Evolutionary conservation across 2,888 invertebrate species (phyloP).

Genomic region (Stenchaetothrips biformis): DNA sequence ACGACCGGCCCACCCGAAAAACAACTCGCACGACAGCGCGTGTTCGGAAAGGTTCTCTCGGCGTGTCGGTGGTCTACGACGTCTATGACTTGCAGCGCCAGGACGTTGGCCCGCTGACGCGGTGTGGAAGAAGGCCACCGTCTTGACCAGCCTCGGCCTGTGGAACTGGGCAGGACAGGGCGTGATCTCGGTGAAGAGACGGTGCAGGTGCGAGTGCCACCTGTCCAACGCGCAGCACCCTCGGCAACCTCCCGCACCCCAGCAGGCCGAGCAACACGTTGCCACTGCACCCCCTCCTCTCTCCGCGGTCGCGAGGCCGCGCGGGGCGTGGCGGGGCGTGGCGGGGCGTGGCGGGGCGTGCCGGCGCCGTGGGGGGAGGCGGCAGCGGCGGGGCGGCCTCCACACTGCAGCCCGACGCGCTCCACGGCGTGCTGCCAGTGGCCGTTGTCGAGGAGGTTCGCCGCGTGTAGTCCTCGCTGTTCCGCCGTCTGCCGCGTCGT

Average conservation of each 20-base stretch:
- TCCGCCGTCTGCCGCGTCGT: no score
- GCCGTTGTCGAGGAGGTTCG: not conserved
- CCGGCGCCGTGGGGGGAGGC: slow-evolving; percentile 34
- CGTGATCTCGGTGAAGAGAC: slow-evolving; percentile 43
- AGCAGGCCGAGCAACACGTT: not conserved
- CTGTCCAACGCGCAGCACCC: not conserved
- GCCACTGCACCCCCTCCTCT: not conserved
- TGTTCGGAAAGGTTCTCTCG: no score
- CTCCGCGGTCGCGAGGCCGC: not conserved
- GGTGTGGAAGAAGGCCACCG: not conserved
- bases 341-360: not conserved
- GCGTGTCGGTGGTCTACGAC: no score
- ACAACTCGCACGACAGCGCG: no score
- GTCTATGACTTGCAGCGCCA: not conserved
- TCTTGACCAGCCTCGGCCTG: slow-evolving; percentile 26
- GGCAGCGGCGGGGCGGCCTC: slow-evolving; percentile 43
- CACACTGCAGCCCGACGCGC: not conserved
- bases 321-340: slow-evolving; percentile 1
- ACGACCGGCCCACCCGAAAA: no score
- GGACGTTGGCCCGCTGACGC: not conserved
- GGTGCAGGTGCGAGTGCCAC: not conserved
- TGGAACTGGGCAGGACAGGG: slow-evolving; percentile 33
- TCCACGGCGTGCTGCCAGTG: not conserved
- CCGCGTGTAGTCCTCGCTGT: not conserved
- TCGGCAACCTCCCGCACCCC: not conserved